Conservation (phyloP, 2,888 invertebrate genomes). For the Epinotia ramella region DNA sequence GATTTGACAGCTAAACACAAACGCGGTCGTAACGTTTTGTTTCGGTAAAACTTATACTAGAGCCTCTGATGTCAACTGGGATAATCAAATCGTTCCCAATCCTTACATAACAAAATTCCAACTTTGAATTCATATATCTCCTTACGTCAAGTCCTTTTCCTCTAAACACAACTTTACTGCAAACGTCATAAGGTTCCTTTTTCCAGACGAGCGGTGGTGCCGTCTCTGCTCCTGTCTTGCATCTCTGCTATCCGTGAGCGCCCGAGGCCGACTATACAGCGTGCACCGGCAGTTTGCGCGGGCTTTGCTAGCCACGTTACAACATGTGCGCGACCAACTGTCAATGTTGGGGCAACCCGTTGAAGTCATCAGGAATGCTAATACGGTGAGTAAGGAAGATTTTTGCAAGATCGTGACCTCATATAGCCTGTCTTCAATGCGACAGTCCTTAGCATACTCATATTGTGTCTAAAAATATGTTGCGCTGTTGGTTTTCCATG, state of each 20-base stretch:
- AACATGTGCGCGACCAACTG: constrained; percentile 68
- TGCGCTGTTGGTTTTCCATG: too few relatives aligned
- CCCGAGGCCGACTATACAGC: constrained; percentile 63
- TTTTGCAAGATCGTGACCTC: background rate
- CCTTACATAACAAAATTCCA: background rate
- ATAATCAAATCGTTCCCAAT: too few relatives aligned
- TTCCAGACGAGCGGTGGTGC: constrained; percentile 69
- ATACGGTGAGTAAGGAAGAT: constrained; percentile 58
- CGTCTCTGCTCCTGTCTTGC: constrained; percentile 66
- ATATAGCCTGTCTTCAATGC: too few relatives aligned
- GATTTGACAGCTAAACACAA: too few relatives aligned
- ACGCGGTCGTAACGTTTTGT: too few relatives aligned
- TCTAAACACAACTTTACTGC: background rate
- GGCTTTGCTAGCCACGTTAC: constrained; percentile 58
- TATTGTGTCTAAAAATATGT: too few relatives aligned
- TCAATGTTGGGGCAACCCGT: constrained; percentile 69
- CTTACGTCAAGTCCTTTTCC: background rate
- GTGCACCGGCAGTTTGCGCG: constrained; percentile 65
- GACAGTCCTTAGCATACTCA: too few relatives aligned
- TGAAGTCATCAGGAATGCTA: constrained; percentile 69
- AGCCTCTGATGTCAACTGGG: too few relatives aligned
- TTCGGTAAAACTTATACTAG: too few relatives aligned
- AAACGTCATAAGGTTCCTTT: background rate
- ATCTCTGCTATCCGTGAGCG: constrained; percentile 60
- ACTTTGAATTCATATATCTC: background rate